Base-by-base conservation (phyloP, 37 sponge, comb jelly and placozoan genomes). In the Chondrosia reniformis region DNA sequence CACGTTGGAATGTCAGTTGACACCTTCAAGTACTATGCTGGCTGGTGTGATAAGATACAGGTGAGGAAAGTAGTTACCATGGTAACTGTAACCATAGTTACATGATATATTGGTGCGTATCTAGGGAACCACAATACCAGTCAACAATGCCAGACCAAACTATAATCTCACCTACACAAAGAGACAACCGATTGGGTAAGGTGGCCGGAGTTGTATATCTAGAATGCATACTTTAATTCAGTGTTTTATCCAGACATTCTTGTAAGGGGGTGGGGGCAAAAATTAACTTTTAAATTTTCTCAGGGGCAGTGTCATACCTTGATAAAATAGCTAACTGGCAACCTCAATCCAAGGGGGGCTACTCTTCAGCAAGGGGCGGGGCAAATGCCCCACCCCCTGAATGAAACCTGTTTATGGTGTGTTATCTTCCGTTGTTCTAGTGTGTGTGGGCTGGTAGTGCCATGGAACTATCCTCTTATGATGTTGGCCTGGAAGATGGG, bases 1-100 rank as follows among this genome's bases (percentile, higher is more conserved):
- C 96, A 96, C 76, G 86, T 96, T 71, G 96, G 96, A 3, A 87
- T 96, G 86, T 96, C 96, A 42, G 88, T 96, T 45, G 93, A 89
- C 72, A 92, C 91, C 0, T 92, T 96, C 91, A 85, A 91, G 21
- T 96, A 96, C 88, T 96, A 85, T 82, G 96, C 93, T 55, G 93
- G 96, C 13, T 96, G 91, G 93, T 96, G 96, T 82, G 96, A 96
- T 79, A 96, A 96, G 86, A 96, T 96, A 21, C 91, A 94, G 75
- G 90, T 89, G 27, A 65, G 80, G 41, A 45, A 19, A 12, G 75
- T 45, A n/a, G 13, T 19, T 63, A 19, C 21, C 15, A 63, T 32
- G 12, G 36, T 63, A 33, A 44, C 22, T 25, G 38, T 57, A 36
- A 30, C 76, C 52, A 22, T 75, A 75, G 33, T 15, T 65, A 0